Conservation (phyloP, 2,888 invertebrate species). For the Cerceris rybyensis region DNA sequence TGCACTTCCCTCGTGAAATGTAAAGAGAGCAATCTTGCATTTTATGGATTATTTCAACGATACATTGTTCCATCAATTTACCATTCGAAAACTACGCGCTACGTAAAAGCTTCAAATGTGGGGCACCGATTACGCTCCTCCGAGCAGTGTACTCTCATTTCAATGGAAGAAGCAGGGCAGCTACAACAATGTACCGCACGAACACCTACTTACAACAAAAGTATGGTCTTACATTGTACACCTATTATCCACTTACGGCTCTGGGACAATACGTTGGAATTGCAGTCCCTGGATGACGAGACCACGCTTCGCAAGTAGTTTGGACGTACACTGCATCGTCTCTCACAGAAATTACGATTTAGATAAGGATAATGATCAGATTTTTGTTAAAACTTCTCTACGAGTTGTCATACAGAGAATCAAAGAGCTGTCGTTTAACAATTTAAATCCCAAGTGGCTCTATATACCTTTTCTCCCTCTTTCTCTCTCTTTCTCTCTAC, state of each 20-base stretch:
- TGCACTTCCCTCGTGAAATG: no score
- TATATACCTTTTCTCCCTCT: no score
- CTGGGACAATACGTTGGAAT: conserved; percentile 74
- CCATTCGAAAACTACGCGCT: neutral
- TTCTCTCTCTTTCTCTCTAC: no score
- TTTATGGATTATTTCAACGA: neutral
- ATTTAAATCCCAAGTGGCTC: neutral
- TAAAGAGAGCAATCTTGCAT: neutral
- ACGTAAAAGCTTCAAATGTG: conserved; percentile 45
- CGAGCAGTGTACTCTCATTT: conserved; percentile 48
- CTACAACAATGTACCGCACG: conserved; percentile 52
- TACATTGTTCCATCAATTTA: neutral
- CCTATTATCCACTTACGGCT: conserved; percentile 76
- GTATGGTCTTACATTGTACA: conserved; percentile 66
- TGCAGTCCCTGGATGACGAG: conserved; percentile 72
- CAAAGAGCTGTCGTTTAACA: conserved; percentile 5
- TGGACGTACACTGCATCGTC: conserved; percentile 60
- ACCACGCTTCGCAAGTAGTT: conserved; percentile 66
- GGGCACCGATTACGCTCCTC: conserved; percentile 54
- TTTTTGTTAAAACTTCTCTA: neutral
- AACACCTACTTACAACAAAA: conserved; percentile 67
- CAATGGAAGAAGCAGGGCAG: conserved; percentile 61
- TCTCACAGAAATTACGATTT: conserved; percentile 38
- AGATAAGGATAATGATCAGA: conserved; percentile 26
- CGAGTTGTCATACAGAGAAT: neutral